A percentile compares a stretch with the other conserved stretches of the same genome.
Evolutionary conservation across 2,113 vertebrate species (phyloP).

Genomic region (Oncorhynchus gorbuscha): DNA sequence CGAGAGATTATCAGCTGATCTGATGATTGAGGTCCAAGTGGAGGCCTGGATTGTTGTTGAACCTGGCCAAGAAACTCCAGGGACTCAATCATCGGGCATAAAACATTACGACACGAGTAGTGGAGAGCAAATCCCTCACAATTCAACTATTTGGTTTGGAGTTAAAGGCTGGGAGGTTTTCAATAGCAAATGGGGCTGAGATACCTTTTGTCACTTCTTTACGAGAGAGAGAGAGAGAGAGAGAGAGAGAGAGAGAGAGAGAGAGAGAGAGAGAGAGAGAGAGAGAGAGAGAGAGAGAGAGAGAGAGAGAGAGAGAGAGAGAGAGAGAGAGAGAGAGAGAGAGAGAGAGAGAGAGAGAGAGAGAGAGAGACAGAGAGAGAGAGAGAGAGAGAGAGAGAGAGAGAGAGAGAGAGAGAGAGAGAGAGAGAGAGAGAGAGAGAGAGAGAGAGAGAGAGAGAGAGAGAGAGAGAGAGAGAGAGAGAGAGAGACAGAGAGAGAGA

Average conservation of each 20-base stretch:
- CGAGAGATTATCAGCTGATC: slow-evolving; percentile 57
- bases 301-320: no score
- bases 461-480: background rate
- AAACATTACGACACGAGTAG: slow-evolving; percentile 67
- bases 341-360: no score
- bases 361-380: no score
- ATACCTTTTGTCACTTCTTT: slow-evolving; percentile 64
- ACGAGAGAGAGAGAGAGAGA: background rate
- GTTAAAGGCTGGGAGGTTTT: slow-evolving; percentile 33
- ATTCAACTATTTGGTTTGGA: slow-evolving; percentile 69
- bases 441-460: no score
- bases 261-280: background rate
- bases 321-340: no score
- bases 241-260: background rate
- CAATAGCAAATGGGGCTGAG: slow-evolving; percentile 31
- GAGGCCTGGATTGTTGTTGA: slow-evolving; percentile 64
- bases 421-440: no score
- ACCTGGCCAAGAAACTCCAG: slow-evolving; percentile 53
- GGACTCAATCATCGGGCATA: slow-evolving; percentile 68
- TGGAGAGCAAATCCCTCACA: slow-evolving; percentile 58
- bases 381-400: no score
- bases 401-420: background rate
- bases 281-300: background rate
- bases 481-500: background rate
- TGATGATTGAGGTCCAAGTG: slow-evolving; percentile 67